Base-by-base conservation (phyloP, 2,797 vertebrate species). In the Spondyliosoma cantharus region DNA sequence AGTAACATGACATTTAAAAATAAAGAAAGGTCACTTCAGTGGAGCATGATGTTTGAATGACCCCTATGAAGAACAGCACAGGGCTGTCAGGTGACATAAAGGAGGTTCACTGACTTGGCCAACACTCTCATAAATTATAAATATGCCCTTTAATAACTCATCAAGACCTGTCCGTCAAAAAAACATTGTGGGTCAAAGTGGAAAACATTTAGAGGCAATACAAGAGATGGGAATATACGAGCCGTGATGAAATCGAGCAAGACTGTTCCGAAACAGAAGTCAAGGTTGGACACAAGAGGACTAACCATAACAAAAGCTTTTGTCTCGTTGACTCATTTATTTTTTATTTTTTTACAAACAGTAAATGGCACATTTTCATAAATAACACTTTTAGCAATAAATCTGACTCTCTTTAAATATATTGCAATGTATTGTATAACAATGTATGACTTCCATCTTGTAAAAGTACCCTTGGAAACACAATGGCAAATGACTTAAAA, bases 341-440 rank as follows among this genome's bases (percentile, higher is more conserved):
- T 83, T 29, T 3, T n/a, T 78, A 49, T 64, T 13, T 50, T 88
- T 83, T 88, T 84, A 92, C 84, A 93, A 93, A 93, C 87, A 91
- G 43, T 80, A 77, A 90, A 93, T 91, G 88, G 87, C 91, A 90
- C 89, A 84, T 87, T 83, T 87, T 89, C 75, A 88, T 84, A 87
- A 88, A 89, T 87, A 87, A 89, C 87, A 89, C 74, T 85, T 88
- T 76, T 27, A 89, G 4, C 65, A 78, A 79, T 78, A 27, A 14
- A 62, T 81, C 53, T n/a, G 57, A 71, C 53, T 79, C 45, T 89
- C 56, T 81, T 86, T 73, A 89, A 87, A 90, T 90, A 87, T 81
- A 87, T 76, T 29, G 76, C 1, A 62, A 85, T 81, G 81, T 2
- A 72, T 88, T 65, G 37, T 87, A 29, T 78, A 86, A 86, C 79